Conservation (phyloP, 2,797 vertebrate genomes). For the Bucorvus abyssinicus region DNA sequence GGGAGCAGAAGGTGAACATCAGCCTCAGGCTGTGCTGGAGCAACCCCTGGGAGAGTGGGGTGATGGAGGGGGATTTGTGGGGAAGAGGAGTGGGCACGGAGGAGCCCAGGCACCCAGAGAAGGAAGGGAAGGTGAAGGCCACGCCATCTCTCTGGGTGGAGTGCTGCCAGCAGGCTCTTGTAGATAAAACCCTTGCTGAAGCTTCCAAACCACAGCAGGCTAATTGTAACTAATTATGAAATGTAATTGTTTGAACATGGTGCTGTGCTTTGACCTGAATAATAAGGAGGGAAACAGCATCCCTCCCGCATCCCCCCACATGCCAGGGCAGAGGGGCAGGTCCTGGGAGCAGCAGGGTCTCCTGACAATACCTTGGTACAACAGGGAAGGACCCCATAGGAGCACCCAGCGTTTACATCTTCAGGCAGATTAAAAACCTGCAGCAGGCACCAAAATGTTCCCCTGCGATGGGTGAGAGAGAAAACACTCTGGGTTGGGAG, state of each 20-base stretch:
- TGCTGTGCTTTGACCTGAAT: conserved; percentile 47
- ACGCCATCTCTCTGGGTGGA: rapidly evolving
- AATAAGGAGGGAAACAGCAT: background rate
- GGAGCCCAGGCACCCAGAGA: background rate
- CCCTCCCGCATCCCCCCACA: rapidly evolving
- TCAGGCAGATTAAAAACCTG: background rate
- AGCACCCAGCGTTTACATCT: rapidly evolving
- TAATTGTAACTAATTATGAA: conserved; percentile 55
- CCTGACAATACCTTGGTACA: background rate
- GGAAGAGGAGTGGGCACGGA: background rate
- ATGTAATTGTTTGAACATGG: conserved; percentile 33
- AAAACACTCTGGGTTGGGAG: background rate
- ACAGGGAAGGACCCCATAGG: rapidly evolving
- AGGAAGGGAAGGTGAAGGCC: background rate
- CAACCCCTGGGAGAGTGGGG: no score
- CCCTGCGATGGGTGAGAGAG: background rate
- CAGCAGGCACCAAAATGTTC: background rate
- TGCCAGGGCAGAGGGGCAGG: rapidly evolving
- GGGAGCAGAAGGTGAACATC: background rate
- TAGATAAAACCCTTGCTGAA: conserved; percentile 42
- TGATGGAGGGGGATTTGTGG: background rate
- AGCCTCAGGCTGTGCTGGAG: background rate
- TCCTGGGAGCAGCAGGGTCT: rapidly evolving
- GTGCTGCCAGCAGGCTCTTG: background rate
- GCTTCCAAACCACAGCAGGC: conserved; percentile 50